These are phyloP conservation scores for Caenorhabditis tropicalis DNA, from an alignment of 1,140 invertebrate genomes.

Conservation along the genomic window DNA sequence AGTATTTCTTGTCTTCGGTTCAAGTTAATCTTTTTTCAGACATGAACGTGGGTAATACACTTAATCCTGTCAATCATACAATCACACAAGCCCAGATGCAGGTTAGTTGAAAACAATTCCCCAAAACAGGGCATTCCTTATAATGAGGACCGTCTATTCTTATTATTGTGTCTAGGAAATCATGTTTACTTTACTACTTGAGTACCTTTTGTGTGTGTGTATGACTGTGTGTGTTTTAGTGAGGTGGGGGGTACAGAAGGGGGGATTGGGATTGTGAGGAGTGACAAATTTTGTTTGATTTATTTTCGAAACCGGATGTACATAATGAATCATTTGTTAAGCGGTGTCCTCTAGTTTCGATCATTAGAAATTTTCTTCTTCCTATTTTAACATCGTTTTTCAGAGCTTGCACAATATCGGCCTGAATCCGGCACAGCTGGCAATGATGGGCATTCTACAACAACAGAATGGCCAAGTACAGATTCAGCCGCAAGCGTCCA, in stretches of 20 bases:
- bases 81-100: not conserved
- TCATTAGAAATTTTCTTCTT: too few species aligned
- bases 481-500: not conserved
- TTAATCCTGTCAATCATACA: not conserved
- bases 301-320: constrained; percentile 8
- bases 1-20: too few species aligned
- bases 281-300: constrained; percentile 14
- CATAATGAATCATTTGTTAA: constrained; percentile 21
- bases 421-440: not conserved
- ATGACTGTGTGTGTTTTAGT: not conserved
- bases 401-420: not conserved
- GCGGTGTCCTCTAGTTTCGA: too few species aligned
- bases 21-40: not conserved
- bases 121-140: not conserved
- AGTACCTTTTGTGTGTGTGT: constrained; percentile 12
- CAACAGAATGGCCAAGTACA: not conserved
- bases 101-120: not conserved
- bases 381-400: not conserved
- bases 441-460: not conserved
- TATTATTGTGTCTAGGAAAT: constrained; percentile 28
- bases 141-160: not conserved
- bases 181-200: constrained; percentile 26
- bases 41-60: constrained; percentile 26
- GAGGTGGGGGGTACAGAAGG: not conserved
- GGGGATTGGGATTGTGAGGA: not conserved